Percentiles rank a stretch among this genome's conserved stretches.
phyloP scores from a whole-genome alignment of 30 jellyfish, hydroid and myxozoan species.

The Hydra vulgaris region DNA sequence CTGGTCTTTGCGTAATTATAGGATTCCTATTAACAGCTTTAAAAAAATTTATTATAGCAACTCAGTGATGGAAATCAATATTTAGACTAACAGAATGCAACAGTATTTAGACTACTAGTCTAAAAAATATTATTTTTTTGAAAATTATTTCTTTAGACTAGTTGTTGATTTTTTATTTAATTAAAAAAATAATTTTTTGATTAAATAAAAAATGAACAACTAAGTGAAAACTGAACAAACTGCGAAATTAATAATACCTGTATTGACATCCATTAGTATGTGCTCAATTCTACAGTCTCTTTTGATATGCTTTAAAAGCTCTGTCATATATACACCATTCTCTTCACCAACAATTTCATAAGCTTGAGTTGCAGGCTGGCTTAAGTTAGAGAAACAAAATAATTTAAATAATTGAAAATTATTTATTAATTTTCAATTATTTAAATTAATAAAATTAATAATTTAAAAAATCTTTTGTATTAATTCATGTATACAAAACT shows the following conservation, averaged over 20 bases:
- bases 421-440: too few species aligned
- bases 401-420: background rate
- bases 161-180: too few species aligned
- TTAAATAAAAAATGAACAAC: too few species aligned
- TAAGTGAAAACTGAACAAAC: too few species aligned
- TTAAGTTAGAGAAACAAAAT: background rate
- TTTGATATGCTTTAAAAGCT: conserved; percentile 35
- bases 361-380: conserved; percentile 37
- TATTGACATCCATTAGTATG: conserved; percentile 73
- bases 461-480: too few species aligned
- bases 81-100: background rate
- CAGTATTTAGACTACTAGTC: too few species aligned
- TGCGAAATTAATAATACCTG: conserved; percentile 33
- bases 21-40: conserved; percentile 54
- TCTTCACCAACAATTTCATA: conserved; percentile 46
- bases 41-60: background rate
- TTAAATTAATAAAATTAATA: too few species aligned
- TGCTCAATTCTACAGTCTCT: conserved; percentile 54
- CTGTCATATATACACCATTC: conserved; percentile 68
- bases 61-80: background rate
- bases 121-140: too few species aligned
- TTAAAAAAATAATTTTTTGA: too few species aligned
- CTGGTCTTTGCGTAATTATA: conserved; percentile 61
- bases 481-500: too few species aligned
- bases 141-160: too few species aligned